phyloP scores from a whole-genome alignment of 2,888 invertebrate species.

The Pyrgus malvae region DNA sequence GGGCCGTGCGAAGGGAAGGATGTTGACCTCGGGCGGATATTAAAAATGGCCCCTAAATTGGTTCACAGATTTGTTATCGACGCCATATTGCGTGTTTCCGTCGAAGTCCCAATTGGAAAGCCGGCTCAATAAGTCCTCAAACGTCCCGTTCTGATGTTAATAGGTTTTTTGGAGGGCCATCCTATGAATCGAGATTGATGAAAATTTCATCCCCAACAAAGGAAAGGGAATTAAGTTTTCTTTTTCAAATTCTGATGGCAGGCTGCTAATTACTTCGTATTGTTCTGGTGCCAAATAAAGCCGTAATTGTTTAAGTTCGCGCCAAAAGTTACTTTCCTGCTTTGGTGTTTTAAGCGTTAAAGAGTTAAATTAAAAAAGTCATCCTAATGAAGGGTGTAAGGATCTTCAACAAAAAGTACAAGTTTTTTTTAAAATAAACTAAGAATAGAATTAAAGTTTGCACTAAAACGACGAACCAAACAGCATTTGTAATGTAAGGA shows the following conservation, averaged over 20 bases:
- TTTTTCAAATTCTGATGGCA: slow-evolving; percentile 52
- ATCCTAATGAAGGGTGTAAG: slow-evolving; percentile 4
- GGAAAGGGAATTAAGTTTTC: slow-evolving; percentile 49
- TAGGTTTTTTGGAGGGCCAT: slow-evolving; percentile 53
- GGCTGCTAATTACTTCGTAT: slow-evolving; percentile 69
- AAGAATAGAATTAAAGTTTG: too few species aligned
- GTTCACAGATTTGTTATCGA: slow-evolving; percentile 62
- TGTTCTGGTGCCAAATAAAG: slow-evolving; percentile 65
- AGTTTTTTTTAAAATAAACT: too few species aligned
- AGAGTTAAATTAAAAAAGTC: slow-evolving; percentile 47
- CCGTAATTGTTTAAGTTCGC: slow-evolving; percentile 68
- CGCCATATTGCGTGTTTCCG: slow-evolving; percentile 63
- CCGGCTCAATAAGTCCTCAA: slow-evolving; percentile 47
- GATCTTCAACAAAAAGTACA: too few species aligned
- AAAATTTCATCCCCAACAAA: slow-evolving; percentile 49
- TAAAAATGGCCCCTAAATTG: slow-evolving; percentile 72
- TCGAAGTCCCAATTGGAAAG: slow-evolving; percentile 41
- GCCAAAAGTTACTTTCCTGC: slow-evolving; percentile 47
- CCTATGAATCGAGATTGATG: slow-evolving; percentile 47
- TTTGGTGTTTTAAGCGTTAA: slow-evolving; percentile 43
- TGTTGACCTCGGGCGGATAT: slow-evolving; percentile 73
- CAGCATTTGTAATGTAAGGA: too few species aligned
- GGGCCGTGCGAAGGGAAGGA: slow-evolving; percentile 64
- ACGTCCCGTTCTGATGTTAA: slow-evolving; percentile 53
- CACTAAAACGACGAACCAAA: too few species aligned